Base-by-base conservation (phyloP, 2,113 vertebrate species). In the Rhizomys pruinosus region DNA sequence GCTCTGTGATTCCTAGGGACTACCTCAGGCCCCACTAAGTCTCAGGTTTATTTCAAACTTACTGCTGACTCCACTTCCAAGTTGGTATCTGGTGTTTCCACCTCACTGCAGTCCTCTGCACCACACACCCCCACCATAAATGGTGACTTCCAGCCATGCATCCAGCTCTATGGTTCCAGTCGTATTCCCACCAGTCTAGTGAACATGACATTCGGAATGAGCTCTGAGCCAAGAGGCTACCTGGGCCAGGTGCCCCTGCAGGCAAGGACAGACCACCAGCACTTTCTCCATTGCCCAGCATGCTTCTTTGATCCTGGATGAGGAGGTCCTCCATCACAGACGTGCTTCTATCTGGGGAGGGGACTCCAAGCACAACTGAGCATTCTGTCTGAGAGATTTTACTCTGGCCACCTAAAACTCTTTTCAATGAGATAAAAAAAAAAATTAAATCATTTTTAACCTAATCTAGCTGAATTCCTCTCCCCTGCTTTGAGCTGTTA, bases 361-460 rank as follows among this genome's bases (percentile, higher is more conserved):
- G 17, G 71, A 27, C 15, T 57, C 39, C 20, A 37, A 9, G 64
- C 15, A 9, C 13, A 55, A 44, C 59, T 17, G 42, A 79, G 39
- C 34, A 42, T 76, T 84, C 88, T 20, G 11, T 66, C 82, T 71
- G 59, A 42, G 55, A 17, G 52, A 64, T 93, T 91, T 55, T 32
- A n/a, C 44, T 74, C 73, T 23, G 11, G 13, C 34, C 86, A 61
- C 37, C 63, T 42, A 55, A 92, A 86, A 84, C 68, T 88, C 88
- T 90, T 76, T 87, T 69, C 57, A 71, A 66, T 84, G 57, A 90
- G 34, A 92, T 86, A 61, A 93, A 78, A 88, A 64, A 37, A 52
- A 93, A 90, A 16, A 68, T 74, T 89, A 94, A 88, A 92, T 86
- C 84, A 57, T 42, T 64, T 92, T 91, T 89, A 80, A 90, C 80